Conservation (phyloP, 2,888 invertebrate species). For the Erynnis tages region DNA sequence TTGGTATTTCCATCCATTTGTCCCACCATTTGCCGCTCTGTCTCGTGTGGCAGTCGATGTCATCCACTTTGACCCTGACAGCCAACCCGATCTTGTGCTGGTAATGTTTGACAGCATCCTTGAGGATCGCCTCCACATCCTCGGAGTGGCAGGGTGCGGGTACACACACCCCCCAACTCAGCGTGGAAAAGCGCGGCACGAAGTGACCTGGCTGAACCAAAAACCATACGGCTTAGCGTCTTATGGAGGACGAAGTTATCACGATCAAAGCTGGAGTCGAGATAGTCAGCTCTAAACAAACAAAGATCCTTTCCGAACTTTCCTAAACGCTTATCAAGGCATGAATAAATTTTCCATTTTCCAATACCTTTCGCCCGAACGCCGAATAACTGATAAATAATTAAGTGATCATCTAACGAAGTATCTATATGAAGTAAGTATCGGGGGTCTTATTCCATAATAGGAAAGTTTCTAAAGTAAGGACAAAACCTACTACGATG, state of each 20-base stretch:
- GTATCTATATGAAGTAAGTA: too few species aligned
- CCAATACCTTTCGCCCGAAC: slow-evolving; percentile 5
- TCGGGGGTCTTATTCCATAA: too few species aligned
- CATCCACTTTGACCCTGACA: slow-evolving; percentile 83
- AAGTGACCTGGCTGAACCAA: slow-evolving; percentile 86
- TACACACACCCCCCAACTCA: slow-evolving; percentile 87
- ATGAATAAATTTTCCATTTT: slow-evolving; percentile 15
- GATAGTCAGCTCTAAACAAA: too few species aligned
- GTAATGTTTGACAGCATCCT: slow-evolving; percentile 81
- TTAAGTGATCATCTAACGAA: too few species aligned
- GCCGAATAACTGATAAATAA: not conserved
- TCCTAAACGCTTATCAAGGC: slow-evolving; percentile 20
- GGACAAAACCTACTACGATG: too few species aligned
- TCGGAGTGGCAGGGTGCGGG: slow-evolving; percentile 83
- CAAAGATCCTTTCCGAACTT: slow-evolving; percentile 4
- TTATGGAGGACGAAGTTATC: slow-evolving; percentile 4
- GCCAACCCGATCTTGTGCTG: slow-evolving; percentile 82
- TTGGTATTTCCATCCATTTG: slow-evolving; percentile 62
- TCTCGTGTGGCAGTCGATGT: slow-evolving; percentile 82
- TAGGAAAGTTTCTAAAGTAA: too few species aligned
- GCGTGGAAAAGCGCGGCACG: slow-evolving; percentile 85
- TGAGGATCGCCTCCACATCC: slow-evolving; percentile 81
- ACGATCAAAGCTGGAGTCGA: too few species aligned
- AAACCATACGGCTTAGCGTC: slow-evolving; percentile 47
- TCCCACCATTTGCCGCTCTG: slow-evolving; percentile 60